These are phyloP conservation scores for Drosophila bocki DNA, from an alignment of 1,140 invertebrate species.

Conservation along the genomic window DNA sequence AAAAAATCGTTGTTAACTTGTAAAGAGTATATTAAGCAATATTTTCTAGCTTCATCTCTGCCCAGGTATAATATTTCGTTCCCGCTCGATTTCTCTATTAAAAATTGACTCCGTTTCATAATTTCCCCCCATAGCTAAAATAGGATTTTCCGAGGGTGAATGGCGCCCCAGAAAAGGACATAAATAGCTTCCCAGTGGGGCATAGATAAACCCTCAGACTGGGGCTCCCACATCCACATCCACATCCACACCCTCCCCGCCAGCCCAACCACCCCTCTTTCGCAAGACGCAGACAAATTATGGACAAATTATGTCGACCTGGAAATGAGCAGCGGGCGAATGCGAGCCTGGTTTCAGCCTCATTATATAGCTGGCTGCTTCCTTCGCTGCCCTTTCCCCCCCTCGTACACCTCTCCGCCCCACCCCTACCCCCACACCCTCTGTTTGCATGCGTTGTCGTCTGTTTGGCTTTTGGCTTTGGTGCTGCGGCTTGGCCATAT, in stretches of 20 bases:
- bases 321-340: conserved; percentile 75
- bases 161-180: conserved; percentile 60
- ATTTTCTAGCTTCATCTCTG: background rate
- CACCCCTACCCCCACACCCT: conserved; percentile 1
- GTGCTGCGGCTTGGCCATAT: conserved; percentile 65
- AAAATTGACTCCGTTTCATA: conserved; percentile 46
- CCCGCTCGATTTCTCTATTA: conserved; percentile 32
- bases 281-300: conserved; percentile 78
- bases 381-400: background rate
- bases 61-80: conserved; percentile 4
- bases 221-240: background rate
- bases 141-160: conserved; percentile 34
- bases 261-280: background rate
- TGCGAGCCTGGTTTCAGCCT: conserved; percentile 62
- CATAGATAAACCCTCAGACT: conserved; percentile 72
- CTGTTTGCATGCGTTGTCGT: conserved; percentile 71
- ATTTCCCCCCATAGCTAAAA: conserved; percentile 22
- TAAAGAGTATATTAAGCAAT: background rate
- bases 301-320: conserved; percentile 81
- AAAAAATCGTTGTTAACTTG: too few species aligned
- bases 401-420: background rate
- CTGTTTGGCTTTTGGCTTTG: conserved; percentile 72
- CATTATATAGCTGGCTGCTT: conserved; percentile 72
- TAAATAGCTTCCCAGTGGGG: conserved; percentile 74
- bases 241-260: background rate